Conservation (phyloP, 2,888 invertebrate species). For the Rhogogaster chlorosoma region DNA sequence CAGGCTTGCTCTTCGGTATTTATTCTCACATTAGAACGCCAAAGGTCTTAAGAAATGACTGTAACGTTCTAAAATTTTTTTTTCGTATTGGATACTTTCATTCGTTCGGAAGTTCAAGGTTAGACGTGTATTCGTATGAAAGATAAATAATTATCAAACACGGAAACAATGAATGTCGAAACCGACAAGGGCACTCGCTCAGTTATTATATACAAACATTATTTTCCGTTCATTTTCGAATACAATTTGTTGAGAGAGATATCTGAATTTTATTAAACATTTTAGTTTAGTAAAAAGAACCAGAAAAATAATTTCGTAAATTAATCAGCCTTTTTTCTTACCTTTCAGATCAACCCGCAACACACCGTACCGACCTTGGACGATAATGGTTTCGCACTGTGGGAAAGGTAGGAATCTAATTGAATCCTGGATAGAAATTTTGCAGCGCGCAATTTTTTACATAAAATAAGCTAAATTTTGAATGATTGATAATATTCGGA, state of each 20-base stretch:
- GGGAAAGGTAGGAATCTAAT: slow-evolving; percentile 81
- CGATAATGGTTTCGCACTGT: slow-evolving; percentile 85
- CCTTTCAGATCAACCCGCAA: slow-evolving; percentile 84
- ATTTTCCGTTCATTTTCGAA: background rate
- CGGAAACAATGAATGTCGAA: background rate
- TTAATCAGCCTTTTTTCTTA: slow-evolving; percentile 62
- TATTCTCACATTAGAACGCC: background rate
- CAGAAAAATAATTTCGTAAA: background rate
- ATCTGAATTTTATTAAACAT: background rate
- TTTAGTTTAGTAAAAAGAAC: no score
- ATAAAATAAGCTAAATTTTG: background rate
- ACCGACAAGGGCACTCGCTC: background rate
- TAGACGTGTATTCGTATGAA: background rate
- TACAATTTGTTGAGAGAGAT: background rate
- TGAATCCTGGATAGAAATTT: background rate
- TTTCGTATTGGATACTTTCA: no score
- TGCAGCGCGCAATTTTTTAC: background rate
- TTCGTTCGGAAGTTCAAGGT: no score
- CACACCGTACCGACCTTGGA: slow-evolving; percentile 87
- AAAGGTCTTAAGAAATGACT: background rate
- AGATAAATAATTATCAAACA: background rate
- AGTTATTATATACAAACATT: background rate
- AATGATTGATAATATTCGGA: background rate
- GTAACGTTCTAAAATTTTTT: background rate
- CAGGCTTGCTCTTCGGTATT: background rate